Percentiles rank a stretch among this genome's conserved stretches.
These are phyloP conservation scores for Bergia puertoricense DNA, from an alignment of 92 coral and sea anemone genomes.

Conservation along the genomic window DNA sequence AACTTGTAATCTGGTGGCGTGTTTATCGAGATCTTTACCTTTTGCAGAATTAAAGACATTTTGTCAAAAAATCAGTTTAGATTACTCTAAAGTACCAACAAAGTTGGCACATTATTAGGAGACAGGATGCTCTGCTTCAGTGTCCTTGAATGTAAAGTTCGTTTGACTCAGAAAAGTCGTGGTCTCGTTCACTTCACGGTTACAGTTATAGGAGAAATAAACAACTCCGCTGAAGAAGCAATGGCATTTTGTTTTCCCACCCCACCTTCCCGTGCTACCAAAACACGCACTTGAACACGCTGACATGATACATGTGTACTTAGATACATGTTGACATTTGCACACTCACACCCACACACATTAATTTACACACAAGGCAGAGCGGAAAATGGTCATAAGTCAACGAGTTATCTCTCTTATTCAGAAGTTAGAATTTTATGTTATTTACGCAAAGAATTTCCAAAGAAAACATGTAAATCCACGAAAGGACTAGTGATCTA, in stretches of 20 bases:
- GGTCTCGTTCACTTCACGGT: background rate
- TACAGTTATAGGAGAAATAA: background rate
- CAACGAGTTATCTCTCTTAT: background rate
- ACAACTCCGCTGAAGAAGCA: background rate
- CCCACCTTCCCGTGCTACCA: background rate
- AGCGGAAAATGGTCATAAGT: background rate
- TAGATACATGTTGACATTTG: background rate
- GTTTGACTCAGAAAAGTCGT: background rate
- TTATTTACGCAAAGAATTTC: too few relatives aligned
- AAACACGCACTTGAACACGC: background rate
- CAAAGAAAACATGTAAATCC: too few relatives aligned
- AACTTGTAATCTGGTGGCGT: conserved; percentile 98
- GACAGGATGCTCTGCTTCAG: background rate
- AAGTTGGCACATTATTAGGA: background rate
- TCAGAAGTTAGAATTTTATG: background rate
- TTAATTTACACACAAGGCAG: background rate
- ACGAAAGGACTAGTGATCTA: too few relatives aligned
- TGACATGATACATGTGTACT: background rate
- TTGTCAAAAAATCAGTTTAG: too few relatives aligned
- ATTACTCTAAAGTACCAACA: background rate
- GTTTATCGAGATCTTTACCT: conserved; percentile 56
- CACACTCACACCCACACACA: background rate
- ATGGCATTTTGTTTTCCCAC: background rate
- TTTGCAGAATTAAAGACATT: conserved; percentile 2
- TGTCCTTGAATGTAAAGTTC: background rate